Evolutionary conservation across 2,113 vertebrate genomes (phyloP).

Genomic region (Rhinolophus ferrumequinum): DNA sequence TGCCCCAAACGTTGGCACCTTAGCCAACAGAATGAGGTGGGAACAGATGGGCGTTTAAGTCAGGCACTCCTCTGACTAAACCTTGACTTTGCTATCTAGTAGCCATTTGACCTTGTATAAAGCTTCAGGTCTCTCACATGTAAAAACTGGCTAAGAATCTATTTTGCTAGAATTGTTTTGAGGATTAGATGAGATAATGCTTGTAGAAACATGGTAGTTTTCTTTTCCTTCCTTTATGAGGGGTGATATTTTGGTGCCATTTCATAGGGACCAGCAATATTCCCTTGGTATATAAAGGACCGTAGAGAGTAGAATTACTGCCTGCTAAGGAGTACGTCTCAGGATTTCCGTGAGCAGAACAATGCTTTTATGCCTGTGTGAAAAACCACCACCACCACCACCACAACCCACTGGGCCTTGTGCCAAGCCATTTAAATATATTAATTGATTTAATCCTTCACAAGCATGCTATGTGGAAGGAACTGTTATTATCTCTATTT

Average conservation of each 20-base stretch:
- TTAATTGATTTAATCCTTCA: not conserved
- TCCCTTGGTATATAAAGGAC: not conserved
- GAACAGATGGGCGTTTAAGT: not conserved
- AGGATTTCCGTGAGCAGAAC: not conserved
- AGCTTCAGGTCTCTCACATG: not conserved
- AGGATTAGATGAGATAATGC: not conserved
- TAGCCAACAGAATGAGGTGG: not conserved
- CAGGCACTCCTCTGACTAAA: not conserved
- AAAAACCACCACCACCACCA: not conserved
- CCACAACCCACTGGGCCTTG: not conserved
- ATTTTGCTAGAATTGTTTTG: not conserved
- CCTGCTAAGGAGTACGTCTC: not conserved
- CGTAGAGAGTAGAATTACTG: not conserved
- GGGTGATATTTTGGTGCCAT: not conserved
- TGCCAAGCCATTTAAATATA: not conserved
- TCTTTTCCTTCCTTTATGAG: not conserved
- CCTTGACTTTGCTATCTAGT: conserved; percentile 10
- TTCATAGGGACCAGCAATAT: not conserved
- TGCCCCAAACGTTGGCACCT: not conserved
- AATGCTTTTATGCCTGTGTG: not conserved
- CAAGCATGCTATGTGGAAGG: not conserved
- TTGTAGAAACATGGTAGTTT: not conserved
- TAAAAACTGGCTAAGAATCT: not conserved
- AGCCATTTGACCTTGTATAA: not conserved
- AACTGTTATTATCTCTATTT: not conserved